Conservation (phyloP, 2,888 invertebrate species). For the Euphydryas editha region DNA sequence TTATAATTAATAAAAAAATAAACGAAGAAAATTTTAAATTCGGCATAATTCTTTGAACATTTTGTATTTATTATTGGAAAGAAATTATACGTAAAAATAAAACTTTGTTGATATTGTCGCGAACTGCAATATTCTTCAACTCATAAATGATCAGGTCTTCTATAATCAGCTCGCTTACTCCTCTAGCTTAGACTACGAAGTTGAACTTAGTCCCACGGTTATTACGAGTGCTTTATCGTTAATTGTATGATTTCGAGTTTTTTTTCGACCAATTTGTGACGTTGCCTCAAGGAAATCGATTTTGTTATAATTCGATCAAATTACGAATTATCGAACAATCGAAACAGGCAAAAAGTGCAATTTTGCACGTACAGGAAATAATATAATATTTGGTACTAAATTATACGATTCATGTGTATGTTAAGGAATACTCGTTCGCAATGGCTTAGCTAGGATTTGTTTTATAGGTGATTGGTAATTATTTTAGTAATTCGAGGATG, state of each 20-base stretch:
- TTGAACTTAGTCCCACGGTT: conserved; percentile 67
- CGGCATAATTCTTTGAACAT: no score
- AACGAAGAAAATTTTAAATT: no score
- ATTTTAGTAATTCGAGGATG: no score
- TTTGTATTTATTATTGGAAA: no score
- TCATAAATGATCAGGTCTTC: no score
- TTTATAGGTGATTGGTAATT: no score
- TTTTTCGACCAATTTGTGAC: conserved; percentile 62
- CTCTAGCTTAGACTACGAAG: conserved; percentile 45
- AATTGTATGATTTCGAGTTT: conserved; percentile 70
- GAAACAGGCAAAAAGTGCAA: conserved; percentile 47
- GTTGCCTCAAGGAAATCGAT: conserved; percentile 69
- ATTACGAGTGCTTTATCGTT: conserved; percentile 77
- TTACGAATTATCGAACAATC: conserved; percentile 49
- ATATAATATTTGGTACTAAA: conserved; percentile 41
- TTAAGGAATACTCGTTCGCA: not conserved
- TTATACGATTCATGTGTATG: conserved; percentile 29
- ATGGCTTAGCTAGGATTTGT: no score
- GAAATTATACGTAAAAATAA: no score
- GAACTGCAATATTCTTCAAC: no score
- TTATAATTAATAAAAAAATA: no score
- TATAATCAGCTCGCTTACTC: conserved; percentile 41
- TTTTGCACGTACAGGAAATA: conserved; percentile 45
- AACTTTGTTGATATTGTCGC: no score
- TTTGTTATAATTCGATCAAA: conserved; percentile 68